These are phyloP conservation scores for Ambastaia sidthimunki DNA, from an alignment of 2,797 vertebrate genomes.

Conservation along the genomic window DNA sequence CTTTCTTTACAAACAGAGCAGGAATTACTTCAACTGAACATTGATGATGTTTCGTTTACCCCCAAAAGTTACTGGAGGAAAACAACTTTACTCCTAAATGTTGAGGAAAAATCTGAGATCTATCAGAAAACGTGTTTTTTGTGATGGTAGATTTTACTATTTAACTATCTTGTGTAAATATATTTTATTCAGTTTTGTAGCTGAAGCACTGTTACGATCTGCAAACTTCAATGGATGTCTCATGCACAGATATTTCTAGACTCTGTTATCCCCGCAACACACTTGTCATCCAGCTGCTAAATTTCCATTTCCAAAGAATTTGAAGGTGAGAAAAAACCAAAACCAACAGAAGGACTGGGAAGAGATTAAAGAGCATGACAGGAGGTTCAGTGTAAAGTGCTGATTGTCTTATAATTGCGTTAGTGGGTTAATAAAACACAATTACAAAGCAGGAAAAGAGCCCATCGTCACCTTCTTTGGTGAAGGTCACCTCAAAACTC, in stretches of 20 bases:
- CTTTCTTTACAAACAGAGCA: conserved; percentile 50
- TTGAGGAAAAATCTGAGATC: neutral
- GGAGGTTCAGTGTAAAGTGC: conserved; percentile 89
- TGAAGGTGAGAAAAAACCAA: conserved; percentile 69
- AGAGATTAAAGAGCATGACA: conserved; percentile 83
- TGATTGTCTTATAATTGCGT: conserved; percentile 88
- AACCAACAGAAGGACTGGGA: conserved; percentile 72
- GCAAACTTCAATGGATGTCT: conserved; percentile 96
- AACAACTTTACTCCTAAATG: neutral
- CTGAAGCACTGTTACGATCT: conserved; percentile 82
- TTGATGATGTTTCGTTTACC: neutral
- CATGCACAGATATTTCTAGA: conserved; percentile 98
- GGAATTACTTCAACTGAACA: conserved; percentile 30
- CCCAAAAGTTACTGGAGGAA: neutral
- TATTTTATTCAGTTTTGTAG: conserved; percentile 53
- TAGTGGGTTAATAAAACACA: conserved; percentile 95
- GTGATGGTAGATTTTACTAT: neutral
- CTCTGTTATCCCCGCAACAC: conserved; percentile 81
- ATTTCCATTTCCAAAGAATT: conserved; percentile 66
- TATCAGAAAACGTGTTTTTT: neutral
- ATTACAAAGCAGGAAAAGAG: conserved; percentile 91
- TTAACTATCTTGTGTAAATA: neutral
- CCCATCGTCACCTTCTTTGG: conserved; percentile 99
- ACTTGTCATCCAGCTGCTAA: conserved; percentile 84
- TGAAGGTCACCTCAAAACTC: conserved; percentile 99